Conservation (phyloP, 2,888 invertebrate species). For the Mesorhabditis sp. region DNA sequence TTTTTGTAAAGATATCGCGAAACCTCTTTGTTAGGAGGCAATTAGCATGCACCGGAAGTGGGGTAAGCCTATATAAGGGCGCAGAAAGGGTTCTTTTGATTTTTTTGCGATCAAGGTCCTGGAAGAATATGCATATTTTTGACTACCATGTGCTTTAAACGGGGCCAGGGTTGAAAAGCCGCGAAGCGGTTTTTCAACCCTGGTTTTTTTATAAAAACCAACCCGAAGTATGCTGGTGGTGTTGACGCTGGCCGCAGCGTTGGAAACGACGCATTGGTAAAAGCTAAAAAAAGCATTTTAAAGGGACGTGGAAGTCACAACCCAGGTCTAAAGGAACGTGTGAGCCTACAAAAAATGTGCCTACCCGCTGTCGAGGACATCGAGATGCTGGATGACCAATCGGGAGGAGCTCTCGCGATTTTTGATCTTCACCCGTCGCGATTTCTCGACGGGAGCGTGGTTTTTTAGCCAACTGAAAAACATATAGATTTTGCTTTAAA, state of each 20-base stretch:
- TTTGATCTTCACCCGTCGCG: conserved; percentile 36
- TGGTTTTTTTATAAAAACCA: conserved; percentile 12
- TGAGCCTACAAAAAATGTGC: conserved; percentile 2
- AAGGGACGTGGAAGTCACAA: background rate
- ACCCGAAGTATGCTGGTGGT: conserved; percentile 54
- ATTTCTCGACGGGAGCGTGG: conserved; percentile 55
- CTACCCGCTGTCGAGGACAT: conserved; percentile 53
- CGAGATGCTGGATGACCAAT: conserved; percentile 48
- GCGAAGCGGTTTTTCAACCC: background rate
- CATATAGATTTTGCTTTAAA: background rate
- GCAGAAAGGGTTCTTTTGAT: too few relatives aligned
- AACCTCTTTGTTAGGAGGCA: too few relatives aligned
- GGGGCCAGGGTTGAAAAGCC: too few relatives aligned
- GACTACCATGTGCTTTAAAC: too few relatives aligned
- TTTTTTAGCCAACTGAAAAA: conserved; percentile 53
- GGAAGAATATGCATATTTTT: too few relatives aligned
- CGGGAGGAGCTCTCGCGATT: conserved; percentile 48
- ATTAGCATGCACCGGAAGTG: too few relatives aligned
- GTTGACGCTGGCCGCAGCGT: conserved; percentile 54
- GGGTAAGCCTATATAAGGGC: too few relatives aligned
- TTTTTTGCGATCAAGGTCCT: too few relatives aligned
- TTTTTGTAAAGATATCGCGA: too few relatives aligned
- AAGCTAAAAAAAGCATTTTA: conserved; percentile 14
- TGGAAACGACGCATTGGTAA: conserved; percentile 54
- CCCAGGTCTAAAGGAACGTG: too few relatives aligned